Percentiles rank a stretch among this genome's conserved stretches.
Evolutionary conservation across 2,113 vertebrate species (phyloP).

Genomic region (Pao palembangensis): DNA sequence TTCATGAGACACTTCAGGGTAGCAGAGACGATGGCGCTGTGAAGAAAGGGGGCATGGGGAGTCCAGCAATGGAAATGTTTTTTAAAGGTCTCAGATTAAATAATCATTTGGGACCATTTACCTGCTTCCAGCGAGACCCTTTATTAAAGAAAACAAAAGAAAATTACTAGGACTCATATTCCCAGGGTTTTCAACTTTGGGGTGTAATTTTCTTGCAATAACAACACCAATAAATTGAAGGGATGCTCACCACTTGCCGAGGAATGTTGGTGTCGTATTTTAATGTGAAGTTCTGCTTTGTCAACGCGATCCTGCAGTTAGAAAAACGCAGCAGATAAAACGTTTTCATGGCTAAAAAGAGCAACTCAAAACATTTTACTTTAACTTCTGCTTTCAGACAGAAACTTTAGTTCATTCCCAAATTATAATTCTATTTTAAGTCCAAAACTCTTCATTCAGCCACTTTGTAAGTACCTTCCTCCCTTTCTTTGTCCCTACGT

Average conservation of each 20-base stretch:
- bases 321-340: too few species aligned
- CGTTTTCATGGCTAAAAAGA: too few species aligned
- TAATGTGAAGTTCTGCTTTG: constrained; percentile 82
- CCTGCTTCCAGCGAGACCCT: constrained; percentile 85
- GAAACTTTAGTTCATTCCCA: too few species aligned
- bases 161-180: not conserved
- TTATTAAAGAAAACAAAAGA: constrained; percentile 14
- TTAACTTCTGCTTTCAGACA: too few species aligned
- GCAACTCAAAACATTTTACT: too few species aligned
- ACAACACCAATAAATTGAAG: not conserved
- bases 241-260: constrained; percentile 78
- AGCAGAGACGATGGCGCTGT: constrained; percentile 80
- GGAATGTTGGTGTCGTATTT: constrained; percentile 85
- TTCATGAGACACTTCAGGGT: constrained; percentile 80
- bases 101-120: constrained; percentile 24
- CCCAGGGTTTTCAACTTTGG: not conserved
- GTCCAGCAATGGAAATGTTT: not conserved
- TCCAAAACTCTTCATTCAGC: too few species aligned
- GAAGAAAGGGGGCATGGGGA: constrained; percentile 1
- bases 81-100: not conserved
- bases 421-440: too few species aligned
- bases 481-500: too few species aligned
- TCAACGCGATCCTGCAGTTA: constrained; percentile 75
- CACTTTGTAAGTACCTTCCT: too few species aligned
- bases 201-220: not conserved